Conservation (phyloP, 2,797 vertebrate species). For the Todus mexicanus region DNA sequence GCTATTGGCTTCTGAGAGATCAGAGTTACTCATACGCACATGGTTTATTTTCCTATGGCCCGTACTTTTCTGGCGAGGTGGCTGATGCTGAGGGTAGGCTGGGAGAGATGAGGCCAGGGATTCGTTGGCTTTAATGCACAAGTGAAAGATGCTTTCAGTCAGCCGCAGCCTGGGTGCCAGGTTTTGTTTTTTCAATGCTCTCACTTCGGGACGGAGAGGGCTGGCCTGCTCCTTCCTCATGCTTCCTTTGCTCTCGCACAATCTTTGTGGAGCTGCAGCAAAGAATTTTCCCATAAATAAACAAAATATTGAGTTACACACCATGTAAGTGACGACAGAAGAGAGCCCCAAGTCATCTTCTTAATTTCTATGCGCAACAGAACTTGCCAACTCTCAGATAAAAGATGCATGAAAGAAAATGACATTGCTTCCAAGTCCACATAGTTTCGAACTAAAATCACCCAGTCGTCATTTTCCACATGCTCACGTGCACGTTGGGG, state of each 20-base stretch:
- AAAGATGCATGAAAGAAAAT: slow-evolving; percentile 67
- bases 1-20: background rate
- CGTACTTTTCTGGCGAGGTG: background rate
- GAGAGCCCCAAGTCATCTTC: slow-evolving; percentile 71
- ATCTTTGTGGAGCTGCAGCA: slow-evolving; percentile 66
- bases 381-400: slow-evolving; percentile 68
- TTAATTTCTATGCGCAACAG: slow-evolving; percentile 66
- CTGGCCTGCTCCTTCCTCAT: slow-evolving; percentile 41
- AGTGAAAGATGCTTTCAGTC: slow-evolving; percentile 68
- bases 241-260: slow-evolving; percentile 37
- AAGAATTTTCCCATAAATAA: slow-evolving; percentile 80
- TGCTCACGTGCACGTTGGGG: background rate
- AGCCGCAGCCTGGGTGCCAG: slow-evolving; percentile 35
- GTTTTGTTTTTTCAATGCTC: slow-evolving; percentile 38
- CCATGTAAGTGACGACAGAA: slow-evolving; percentile 72
- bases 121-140: background rate
- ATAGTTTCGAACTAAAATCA: slow-evolving; percentile 73
- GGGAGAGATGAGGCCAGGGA: slow-evolving; percentile 28
- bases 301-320: slow-evolving; percentile 77
- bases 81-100: background rate
- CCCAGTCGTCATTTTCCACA: background rate
- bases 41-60: background rate
- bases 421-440: slow-evolving; percentile 62
- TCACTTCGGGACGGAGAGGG: background rate
- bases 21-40: background rate